A percentile compares a stretch with the other conserved stretches of the same genome.
These are phyloP conservation scores for Mormyrops attenuatus DNA, from an alignment of 2,797 vertebrate genomes.

Conservation along the genomic window DNA sequence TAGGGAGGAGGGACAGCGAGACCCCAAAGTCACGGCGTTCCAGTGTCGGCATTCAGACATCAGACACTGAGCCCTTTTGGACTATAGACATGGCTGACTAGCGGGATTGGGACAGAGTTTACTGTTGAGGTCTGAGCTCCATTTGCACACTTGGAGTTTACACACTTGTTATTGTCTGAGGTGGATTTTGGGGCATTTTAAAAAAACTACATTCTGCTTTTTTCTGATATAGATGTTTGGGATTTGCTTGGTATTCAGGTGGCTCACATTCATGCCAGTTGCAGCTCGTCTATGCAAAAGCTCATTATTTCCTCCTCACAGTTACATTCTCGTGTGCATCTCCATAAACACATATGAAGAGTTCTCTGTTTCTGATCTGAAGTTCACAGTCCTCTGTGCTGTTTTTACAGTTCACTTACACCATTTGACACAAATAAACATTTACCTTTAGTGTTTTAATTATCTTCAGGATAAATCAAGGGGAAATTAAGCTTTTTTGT, in stretches of 20 bases:
- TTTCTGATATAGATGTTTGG: constrained; percentile 6
- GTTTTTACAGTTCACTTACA: neutral
- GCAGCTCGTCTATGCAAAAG: constrained; percentile 25
- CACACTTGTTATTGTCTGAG: constrained; percentile 2
- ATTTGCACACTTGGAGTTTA: neutral
- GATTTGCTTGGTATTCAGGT: neutral
- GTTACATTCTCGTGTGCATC: neutral
- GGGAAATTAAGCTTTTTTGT: constrained; percentile 9
- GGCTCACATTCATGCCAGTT: neutral
- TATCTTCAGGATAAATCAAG: neutral
- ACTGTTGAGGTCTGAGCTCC: neutral
- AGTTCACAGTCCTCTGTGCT: neutral
- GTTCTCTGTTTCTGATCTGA: neutral
- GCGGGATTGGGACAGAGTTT: neutral
- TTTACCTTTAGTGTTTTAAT: constrained; percentile 16
- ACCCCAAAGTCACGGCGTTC: constrained; percentile 54
- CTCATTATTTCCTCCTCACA: neutral
- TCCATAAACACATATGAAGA: constrained; percentile 12
- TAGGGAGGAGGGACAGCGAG: constrained; percentile 58
- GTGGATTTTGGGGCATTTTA: constrained; percentile 38
- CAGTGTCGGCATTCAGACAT: constrained; percentile 57
- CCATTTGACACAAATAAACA: neutral
- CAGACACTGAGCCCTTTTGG: constrained; percentile 65
- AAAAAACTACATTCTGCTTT: constrained; percentile 20
- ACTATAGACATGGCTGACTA: constrained; percentile 63